Evolutionary conservation across 2,113 vertebrate genomes (phyloP), one percentile per base, ranked within the genome.

Genomic region (Mormoops blainvillei): DNA sequence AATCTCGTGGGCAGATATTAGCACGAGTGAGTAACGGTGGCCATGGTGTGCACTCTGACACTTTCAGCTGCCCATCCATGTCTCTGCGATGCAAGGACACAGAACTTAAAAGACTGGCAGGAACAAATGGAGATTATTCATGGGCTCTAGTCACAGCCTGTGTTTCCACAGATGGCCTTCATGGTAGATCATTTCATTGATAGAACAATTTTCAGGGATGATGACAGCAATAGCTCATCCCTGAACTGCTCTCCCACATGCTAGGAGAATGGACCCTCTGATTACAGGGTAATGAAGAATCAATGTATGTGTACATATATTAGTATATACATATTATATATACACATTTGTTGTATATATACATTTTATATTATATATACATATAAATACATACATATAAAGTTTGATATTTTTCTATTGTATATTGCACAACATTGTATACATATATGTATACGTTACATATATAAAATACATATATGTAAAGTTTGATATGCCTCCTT

Each of bases 71-170:
- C 71, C 88, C 50, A 31, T n/a, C 70, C 54, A 9, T 36, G 24
- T 86, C 76, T 96, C 76, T 87, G 8, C 52, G 73, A 87, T 41
- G 70, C 92, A 85, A 67, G 76, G 33, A 43, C 56, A 38, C 0
- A 3, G n/a, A 70, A 56, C 77, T 77, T 91, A 80, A 93, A 61
- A 94, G 82, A 96, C 56, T 85, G 86, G 73, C 81, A 91, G 92
- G 96, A 95, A 24, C 94, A 95, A 94, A 83, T 97, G 92, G 45
- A 92, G 77, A 96, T 86, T 95, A 81, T 97, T 94, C 94, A 89
- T 80, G 92, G 73, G 38, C 50, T 83, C 33, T 74, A 28, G n/a
- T 82, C 87, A 81, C 80, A 94, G 73, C 48, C 89, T 68, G 56
- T 83, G 71, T 96, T 68, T 94, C 61, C 77, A 93, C 56, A 90